phyloP scores from a whole-genome alignment of 2,113 vertebrate species.

The Notarius lentiginosus region DNA sequence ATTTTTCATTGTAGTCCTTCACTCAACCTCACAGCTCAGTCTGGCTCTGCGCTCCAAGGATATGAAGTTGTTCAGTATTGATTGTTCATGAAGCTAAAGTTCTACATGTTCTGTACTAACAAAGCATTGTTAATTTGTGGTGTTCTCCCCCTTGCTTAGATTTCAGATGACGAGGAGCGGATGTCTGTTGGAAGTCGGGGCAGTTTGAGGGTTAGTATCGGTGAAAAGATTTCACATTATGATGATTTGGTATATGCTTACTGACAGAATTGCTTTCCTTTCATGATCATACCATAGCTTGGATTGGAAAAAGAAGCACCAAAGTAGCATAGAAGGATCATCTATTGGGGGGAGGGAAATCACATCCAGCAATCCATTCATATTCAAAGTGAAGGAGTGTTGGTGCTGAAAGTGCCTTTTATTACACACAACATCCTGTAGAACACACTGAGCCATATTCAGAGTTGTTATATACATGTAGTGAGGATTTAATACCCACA shows the following conservation, averaged over 20 bases:
- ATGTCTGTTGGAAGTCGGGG: conserved; percentile 90
- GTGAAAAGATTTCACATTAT: background rate
- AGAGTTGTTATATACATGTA: background rate
- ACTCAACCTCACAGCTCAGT: background rate
- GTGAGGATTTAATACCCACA: background rate
- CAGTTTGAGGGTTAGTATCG: conserved; percentile 87
- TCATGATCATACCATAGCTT: background rate
- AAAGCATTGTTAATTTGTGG: background rate
- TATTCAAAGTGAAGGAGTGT: background rate
- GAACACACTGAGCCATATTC: background rate
- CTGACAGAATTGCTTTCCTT: background rate
- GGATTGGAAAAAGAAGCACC: background rate
- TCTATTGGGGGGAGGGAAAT: background rate
- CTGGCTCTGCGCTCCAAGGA: background rate
- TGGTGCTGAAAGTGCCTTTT: background rate
- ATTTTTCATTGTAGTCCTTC: background rate
- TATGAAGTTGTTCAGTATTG: background rate
- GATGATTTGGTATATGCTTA: background rate
- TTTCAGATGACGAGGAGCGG: conserved; percentile 89
- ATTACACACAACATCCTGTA: background rate
- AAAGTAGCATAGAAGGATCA: background rate
- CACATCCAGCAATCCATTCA: background rate
- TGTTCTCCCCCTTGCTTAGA: conserved; percentile 63
- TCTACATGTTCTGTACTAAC: background rate
- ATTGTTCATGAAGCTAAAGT: background rate